Conservation (phyloP, 2,113 vertebrate species). For the Nothoprocta pentlandii region DNA sequence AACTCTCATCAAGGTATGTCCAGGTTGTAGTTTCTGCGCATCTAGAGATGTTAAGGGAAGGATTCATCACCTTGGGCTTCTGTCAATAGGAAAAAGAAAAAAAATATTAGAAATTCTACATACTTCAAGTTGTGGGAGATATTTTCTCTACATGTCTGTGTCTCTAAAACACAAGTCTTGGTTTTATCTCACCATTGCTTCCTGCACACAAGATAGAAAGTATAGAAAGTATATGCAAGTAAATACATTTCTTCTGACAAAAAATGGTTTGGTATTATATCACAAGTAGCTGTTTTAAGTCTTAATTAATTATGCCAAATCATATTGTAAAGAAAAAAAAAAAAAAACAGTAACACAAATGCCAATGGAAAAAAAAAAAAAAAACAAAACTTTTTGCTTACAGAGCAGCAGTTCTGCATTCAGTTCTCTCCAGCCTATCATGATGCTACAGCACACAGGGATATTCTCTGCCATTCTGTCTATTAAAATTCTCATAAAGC, state of each 20-base stretch:
- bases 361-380: background rate
- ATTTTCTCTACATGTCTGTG: background rate
- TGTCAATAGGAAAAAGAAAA: slow-evolving; percentile 6
- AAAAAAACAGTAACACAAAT: background rate
- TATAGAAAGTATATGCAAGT: background rate
- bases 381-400: background rate
- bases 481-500: background rate
- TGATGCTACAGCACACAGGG: background rate
- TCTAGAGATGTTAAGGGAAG: background rate
- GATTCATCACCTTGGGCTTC: background rate
- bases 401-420: background rate
- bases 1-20: background rate
- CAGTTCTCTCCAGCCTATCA: background rate
- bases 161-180: background rate
- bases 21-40: background rate
- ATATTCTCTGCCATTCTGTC: background rate
- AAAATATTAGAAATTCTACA: background rate
- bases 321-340: background rate
- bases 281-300: background rate
- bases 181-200: background rate
- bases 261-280: background rate
- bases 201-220: background rate
- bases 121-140: background rate
- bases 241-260: background rate
- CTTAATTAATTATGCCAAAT: background rate